These are phyloP conservation scores for Amphiprion clarkii DNA, from an alignment of 2,797 vertebrate genomes.

Conservation along the genomic window DNA sequence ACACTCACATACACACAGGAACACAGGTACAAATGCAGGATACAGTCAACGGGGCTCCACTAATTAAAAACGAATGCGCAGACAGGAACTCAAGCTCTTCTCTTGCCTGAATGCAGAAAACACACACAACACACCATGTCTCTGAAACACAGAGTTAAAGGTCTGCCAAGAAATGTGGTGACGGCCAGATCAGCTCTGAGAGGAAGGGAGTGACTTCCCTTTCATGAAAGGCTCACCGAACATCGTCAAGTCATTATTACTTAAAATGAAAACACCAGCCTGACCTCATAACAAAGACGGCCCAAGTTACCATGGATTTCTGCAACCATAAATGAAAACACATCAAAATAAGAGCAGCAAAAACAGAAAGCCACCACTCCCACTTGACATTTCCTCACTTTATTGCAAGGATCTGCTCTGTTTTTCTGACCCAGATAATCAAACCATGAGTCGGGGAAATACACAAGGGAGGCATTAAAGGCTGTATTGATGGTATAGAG, in stretches of 20 bases:
- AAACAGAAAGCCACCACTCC: neutral
- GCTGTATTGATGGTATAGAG: neutral
- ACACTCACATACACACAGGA: conserved; percentile 3
- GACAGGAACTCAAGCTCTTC: neutral
- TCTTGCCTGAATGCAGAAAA: neutral
- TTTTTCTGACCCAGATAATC: neutral
- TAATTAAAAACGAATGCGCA: conserved; percentile 11
- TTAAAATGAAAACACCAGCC: conserved; percentile 17
- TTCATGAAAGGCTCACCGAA: neutral
- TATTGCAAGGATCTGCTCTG: neutral
- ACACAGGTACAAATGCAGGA: conserved; percentile 43
- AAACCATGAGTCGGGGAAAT: neutral
- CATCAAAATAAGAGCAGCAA: neutral
- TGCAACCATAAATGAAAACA: neutral
- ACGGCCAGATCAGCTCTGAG: conserved; percentile 11
- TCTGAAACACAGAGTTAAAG: neutral
- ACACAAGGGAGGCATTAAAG: neutral
- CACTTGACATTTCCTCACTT: neutral
- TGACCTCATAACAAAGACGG: neutral
- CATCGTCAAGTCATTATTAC: conserved; percentile 6
- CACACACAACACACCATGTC: neutral
- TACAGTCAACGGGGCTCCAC: conserved; percentile 50
- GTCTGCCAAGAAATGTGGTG: conserved; percentile 22
- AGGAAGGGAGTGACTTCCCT: conserved; percentile 59
- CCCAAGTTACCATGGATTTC: neutral